These are phyloP conservation scores for Damaliscus lunatus DNA, from an alignment of 2,113 vertebrate species.

Conservation along the genomic window DNA sequence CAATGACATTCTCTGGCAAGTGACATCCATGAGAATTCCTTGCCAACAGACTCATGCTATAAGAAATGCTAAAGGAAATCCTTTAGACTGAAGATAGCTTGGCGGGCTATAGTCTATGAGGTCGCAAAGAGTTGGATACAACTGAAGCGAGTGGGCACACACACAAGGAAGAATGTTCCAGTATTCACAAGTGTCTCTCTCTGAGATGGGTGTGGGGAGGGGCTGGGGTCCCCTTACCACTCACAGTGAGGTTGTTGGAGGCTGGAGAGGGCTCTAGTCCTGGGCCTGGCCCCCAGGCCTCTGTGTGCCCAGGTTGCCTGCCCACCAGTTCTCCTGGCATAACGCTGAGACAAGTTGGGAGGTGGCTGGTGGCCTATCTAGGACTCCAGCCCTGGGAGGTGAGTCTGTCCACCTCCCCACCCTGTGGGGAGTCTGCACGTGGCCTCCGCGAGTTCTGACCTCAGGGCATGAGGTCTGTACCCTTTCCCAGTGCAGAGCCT, in stretches of 20 bases:
- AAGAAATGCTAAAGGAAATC: background rate
- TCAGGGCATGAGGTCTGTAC: rapidly evolving
- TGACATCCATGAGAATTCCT: background rate
- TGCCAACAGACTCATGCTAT: background rate
- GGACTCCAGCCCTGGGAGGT: rapidly evolving
- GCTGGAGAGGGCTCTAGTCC: background rate
- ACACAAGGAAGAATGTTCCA: background rate
- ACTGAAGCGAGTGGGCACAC: background rate
- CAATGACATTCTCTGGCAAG: background rate
- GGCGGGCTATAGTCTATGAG: background rate
- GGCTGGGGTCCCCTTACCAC: rapidly evolving
- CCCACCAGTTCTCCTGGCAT: background rate
- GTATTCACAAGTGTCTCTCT: rapidly evolving
- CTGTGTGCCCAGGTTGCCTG: background rate
- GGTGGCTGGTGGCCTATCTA: background rate
- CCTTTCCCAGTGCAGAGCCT: background rate
- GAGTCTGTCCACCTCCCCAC: too few species aligned
- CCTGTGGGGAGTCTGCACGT: rapidly evolving
- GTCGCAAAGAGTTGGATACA: background rate
- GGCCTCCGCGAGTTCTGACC: rapidly evolving
- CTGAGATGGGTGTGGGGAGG: too few species aligned
- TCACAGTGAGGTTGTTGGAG: background rate
- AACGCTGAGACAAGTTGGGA: rapidly evolving
- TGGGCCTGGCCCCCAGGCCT: background rate
- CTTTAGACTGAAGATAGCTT: background rate